Base-by-base conservation (phyloP, 2,113 vertebrate species). In the Lepus europaeus region DNA sequence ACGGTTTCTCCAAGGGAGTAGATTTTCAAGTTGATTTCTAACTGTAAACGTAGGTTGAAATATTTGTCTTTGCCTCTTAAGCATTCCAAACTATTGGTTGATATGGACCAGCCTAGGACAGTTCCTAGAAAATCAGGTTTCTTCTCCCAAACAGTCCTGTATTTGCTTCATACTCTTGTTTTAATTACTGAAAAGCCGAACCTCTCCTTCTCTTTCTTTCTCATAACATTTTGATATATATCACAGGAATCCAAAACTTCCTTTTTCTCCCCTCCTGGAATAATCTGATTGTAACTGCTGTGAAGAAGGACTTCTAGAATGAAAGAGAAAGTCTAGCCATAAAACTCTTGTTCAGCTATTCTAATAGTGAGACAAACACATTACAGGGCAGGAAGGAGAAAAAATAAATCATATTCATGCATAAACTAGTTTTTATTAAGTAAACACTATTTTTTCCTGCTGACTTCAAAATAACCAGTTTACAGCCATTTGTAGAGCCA, bases 11-110 rank as follows among this genome's bases (percentile, higher is more conserved):
- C 78, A 95, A 84, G 12, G 39, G 49, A 87, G 39, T 51, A 82
- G 56, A 76, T 96, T 90, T 95, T 86, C 68, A 84, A 89, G 86
- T 66, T 92, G 79, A 82, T 87, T 90, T 95, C 84, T 72, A 93
- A 1, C 72, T 82, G 31, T 94, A 96, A 96, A 96, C 79, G 88
- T 80, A 74, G 56, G 86, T 76, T 88, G 81, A 96, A 95, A 87
- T 89, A 93, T 87, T 87, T 90, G 14, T 78, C 92, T 88, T 92
- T 90, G 39, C 3, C 59, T 33, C 29, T 36, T 64, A 68, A 29
- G 27, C 7, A 14, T 27, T 69, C 49, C 45, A 84, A 56, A 76
- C 53, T 77, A n/a, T 82, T 51, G 20, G 64, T 72, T 86, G 45
- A 33, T n/a, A 59, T 63, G 31, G 59, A 49, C 64, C 59, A 84